phyloP scores from a whole-genome alignment of 2,113 vertebrate genomes.

The Takifugu bimaculatus region DNA sequence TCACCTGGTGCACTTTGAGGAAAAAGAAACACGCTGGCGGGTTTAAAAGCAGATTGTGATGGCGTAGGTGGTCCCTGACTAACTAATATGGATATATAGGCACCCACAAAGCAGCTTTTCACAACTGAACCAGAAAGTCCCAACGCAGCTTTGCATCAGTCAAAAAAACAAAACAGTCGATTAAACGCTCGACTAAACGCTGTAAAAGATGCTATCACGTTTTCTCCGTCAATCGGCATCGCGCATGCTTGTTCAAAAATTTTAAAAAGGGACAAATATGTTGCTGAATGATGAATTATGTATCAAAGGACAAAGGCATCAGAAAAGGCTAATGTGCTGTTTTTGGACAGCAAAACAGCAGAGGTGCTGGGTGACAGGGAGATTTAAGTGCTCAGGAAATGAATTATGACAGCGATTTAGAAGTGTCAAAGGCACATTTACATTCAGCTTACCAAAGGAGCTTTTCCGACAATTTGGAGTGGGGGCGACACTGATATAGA shows the following conservation, averaged over 20 bases:
- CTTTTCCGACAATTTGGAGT: slow-evolving; percentile 57
- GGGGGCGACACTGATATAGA: slow-evolving; percentile 63
- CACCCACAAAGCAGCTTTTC: too few relatives aligned
- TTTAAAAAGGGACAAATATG: slow-evolving; percentile 22
- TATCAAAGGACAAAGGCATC: slow-evolving; percentile 68
- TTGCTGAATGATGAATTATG: slow-evolving; percentile 67
- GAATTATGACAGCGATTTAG: slow-evolving; percentile 77
- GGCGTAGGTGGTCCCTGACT: too few relatives aligned
- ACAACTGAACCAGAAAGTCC: too few relatives aligned
- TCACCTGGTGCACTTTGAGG: too few relatives aligned
- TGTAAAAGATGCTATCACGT: slow-evolving; percentile 28
- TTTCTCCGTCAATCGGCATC: slow-evolving; percentile 44
- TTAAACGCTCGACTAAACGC: slow-evolving; percentile 33
- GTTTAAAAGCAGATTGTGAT: too few relatives aligned
- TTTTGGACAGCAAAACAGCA: slow-evolving; percentile 65
- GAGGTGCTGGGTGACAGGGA: slow-evolving; percentile 63
- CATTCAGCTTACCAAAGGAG: slow-evolving; percentile 65
- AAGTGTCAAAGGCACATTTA: slow-evolving; percentile 71
- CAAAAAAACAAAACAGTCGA: too few relatives aligned
- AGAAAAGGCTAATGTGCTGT: slow-evolving; percentile 67
- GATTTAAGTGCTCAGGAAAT: slow-evolving; percentile 74
- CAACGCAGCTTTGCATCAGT: too few relatives aligned
- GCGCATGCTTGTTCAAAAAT: slow-evolving; percentile 42
- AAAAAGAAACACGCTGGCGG: too few relatives aligned
- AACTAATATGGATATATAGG: too few relatives aligned